Percentiles rank a stretch among this genome's conserved stretches.
Conservation (phyloP, 2,113 vertebrate species). For the Toxotes chatareus region DNA sequence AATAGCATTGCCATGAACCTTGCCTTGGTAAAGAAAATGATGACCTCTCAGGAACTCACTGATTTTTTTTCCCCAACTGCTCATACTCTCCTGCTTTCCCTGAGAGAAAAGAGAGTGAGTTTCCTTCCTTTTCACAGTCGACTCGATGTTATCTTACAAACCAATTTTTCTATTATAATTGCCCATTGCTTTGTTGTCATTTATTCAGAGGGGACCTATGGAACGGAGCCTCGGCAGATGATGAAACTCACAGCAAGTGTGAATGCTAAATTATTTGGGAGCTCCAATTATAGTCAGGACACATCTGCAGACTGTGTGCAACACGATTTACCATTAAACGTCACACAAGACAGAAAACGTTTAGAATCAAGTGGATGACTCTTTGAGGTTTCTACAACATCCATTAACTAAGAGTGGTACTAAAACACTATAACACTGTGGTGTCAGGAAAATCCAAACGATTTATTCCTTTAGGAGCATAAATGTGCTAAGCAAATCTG, state of each 20-base stretch:
- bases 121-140: conserved; percentile 49
- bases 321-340: conserved; percentile 19
- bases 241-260: conserved; percentile 66
- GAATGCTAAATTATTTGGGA: conserved; percentile 52
- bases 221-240: conserved; percentile 43
- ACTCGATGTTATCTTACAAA: conserved; percentile 69
- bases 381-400: conserved; percentile 7
- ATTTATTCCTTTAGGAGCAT: not conserved
- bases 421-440: not conserved
- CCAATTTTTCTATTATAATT: conserved; percentile 75
- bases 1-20: conserved; percentile 48
- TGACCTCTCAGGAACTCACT: conserved; percentile 22
- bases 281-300: conserved; percentile 37
- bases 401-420: not conserved
- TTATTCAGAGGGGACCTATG: conserved; percentile 55
- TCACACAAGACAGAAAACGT: not conserved
- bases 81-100: not conserved
- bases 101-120: conserved; percentile 8
- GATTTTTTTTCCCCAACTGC: not conserved
- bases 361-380: not conserved
- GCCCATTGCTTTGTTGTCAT: conserved; percentile 66
- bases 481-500: not conserved
- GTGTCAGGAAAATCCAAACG: not conserved
- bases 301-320: conserved; percentile 9
- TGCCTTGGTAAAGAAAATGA: conserved; percentile 42